Base-by-base conservation (phyloP, 2,888 invertebrate species). In the Spilosoma lubricipeda region DNA sequence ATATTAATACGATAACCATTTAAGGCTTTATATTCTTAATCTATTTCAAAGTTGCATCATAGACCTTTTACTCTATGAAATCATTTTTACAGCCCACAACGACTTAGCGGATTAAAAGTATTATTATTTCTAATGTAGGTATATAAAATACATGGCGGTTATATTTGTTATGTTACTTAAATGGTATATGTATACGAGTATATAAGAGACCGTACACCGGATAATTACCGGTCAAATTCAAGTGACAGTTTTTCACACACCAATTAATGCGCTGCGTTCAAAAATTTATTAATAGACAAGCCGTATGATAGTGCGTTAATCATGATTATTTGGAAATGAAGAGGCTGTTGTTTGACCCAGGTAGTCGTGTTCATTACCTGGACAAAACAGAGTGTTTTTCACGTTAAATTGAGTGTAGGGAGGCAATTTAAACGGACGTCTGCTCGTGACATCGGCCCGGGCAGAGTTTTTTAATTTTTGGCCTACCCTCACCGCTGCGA, bases 371-470 rank as follows among this genome's bases (percentile, higher is more conserved):
- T 93, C 91, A 93, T 95, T 94, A 95, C 90, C 88, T 88, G 91
- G 89, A 95, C 94, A 95, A 95, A 93, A 90, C 91, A 86, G 91
- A 95, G 94, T 93, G 94, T 93, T 94, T 94, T 93, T 91, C 90
- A 92, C 90, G 93, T 93, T 93, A 91, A 93, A 94, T 94, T 93
- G 93, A 92, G 94, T 93, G 94, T 89, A 92, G 93, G 92, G 93
- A 92, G 94, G 93, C 94, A 94, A 94, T 95, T 92, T 89, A 89
- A 90, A 89, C 88, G 90, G 90, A 86, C 90, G 90, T 88, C 94
- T 95, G 95, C 79, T 88, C 88, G 88, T 93, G 95, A 95, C 95
- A 93, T 90, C 90, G 89, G 85, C 84, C 85, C 89, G 87, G 91
- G 87, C 90, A 85, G 90, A 90, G 90, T 93, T 94, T 94, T 94